Conservation (phyloP, 2,113 vertebrate genomes). For the Tonatia bakeri region DNA sequence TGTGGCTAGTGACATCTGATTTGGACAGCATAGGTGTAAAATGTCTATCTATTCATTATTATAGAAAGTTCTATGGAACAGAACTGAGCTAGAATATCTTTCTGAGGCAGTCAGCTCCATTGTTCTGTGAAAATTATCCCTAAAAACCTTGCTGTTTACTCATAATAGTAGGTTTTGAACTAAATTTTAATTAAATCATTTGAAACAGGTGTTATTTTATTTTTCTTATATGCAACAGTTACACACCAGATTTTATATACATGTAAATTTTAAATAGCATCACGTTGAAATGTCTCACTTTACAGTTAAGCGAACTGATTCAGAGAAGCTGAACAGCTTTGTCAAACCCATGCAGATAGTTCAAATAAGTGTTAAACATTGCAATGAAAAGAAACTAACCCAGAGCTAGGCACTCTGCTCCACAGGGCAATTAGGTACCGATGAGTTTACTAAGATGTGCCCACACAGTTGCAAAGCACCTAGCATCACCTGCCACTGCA, state of each 20-base stretch:
- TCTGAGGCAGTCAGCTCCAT: not conserved
- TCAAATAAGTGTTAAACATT: not conserved
- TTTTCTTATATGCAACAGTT: not conserved
- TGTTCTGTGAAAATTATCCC: not conserved
- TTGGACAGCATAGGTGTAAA: not conserved
- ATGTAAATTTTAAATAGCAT: not conserved
- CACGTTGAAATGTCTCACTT: not conserved
- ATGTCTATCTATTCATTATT: not conserved
- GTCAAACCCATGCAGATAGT: not conserved
- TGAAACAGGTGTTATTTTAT: not conserved
- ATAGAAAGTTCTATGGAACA: not conserved
- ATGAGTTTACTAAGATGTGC: not conserved
- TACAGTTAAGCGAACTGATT: not conserved
- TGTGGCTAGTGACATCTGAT: not conserved
- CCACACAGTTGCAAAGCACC: not conserved
- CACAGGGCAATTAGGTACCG: not conserved
- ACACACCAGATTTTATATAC: not conserved
- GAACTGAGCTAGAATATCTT: not conserved
- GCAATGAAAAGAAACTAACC: not conserved
- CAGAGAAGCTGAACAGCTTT: not conserved
- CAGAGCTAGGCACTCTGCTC: not conserved
- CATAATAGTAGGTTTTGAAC: not conserved
- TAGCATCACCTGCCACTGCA: too few relatives aligned
- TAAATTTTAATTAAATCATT: not conserved
- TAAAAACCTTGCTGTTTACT: not conserved